Evolutionary conservation across 2,113 vertebrate genomes (phyloP).

Genomic region (Leptobrachium leishanense): DNA sequence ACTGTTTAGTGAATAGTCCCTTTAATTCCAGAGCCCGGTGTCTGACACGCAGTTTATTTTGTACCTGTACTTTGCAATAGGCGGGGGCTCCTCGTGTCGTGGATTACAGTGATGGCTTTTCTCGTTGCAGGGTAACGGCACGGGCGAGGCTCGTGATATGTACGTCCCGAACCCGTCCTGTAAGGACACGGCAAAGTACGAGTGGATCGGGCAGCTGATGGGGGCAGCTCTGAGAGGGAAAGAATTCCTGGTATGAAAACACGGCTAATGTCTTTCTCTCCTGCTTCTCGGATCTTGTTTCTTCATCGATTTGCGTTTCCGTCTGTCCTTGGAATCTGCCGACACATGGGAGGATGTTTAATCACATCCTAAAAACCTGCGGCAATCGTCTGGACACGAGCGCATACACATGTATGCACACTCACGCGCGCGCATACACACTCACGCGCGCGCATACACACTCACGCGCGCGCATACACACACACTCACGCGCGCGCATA

Average conservation of each 20-base stretch:
- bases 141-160: slow-evolving; percentile 91
- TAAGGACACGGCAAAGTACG: slow-evolving; percentile 87
- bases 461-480: too few relatives aligned
- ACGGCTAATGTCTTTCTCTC: not conserved
- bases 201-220: slow-evolving; percentile 98
- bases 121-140: slow-evolving; percentile 73
- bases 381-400: too few relatives aligned
- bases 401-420: too few relatives aligned
- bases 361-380: too few relatives aligned
- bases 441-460: too few relatives aligned
- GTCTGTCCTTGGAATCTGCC: not conserved
- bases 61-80: not conserved
- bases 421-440: too few relatives aligned
- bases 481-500: too few relatives aligned
- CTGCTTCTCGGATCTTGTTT: not conserved
- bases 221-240: slow-evolving; percentile 94
- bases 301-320: not conserved
- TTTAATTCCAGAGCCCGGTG: not conserved
- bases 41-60: not conserved
- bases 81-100: not conserved
- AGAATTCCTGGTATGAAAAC: slow-evolving; percentile 86
- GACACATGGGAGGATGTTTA: not conserved
- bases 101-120: not conserved
- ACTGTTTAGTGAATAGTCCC: too few relatives aligned
- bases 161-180: slow-evolving; percentile 96